Conservation (phyloP, 2,797 vertebrate genomes). For the Simalia tracyae region DNA sequence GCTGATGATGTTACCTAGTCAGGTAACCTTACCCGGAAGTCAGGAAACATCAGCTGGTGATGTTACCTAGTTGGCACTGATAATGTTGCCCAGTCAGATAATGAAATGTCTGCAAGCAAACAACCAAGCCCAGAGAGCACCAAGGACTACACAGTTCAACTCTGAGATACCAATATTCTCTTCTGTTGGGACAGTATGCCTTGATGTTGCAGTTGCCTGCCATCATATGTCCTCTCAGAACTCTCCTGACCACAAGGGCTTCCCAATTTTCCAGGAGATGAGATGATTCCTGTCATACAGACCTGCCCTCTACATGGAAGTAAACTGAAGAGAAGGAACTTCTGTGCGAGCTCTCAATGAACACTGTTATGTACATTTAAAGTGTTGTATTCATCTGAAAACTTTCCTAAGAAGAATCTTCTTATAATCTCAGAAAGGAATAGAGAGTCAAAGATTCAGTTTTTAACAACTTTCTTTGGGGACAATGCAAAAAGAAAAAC, state of each 20-base stretch:
- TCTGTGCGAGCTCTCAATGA: too few relatives aligned
- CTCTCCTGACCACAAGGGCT: too few relatives aligned
- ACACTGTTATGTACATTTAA: not conserved
- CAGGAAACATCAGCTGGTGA: too few relatives aligned
- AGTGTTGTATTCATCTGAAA: not conserved
- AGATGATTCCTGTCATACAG: too few relatives aligned
- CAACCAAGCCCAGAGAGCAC: too few relatives aligned
- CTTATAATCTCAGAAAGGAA: not conserved
- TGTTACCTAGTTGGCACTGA: too few relatives aligned
- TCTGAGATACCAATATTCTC: too few relatives aligned
- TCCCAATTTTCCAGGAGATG: not conserved
- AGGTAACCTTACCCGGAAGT: too few relatives aligned
- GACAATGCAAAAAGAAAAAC: not conserved
- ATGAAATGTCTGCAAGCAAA: too few relatives aligned
- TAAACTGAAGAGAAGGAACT: not conserved
- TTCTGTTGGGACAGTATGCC: not conserved
- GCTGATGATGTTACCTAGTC: too few relatives aligned
- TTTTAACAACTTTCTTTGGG: not conserved
- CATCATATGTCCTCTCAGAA: not conserved
- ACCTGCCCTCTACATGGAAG: not conserved
- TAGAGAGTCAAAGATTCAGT: not conserved
- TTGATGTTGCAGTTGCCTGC: not conserved
- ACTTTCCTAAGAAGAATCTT: not conserved
- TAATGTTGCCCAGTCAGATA: too few relatives aligned
- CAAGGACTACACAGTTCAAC: too few relatives aligned